These are phyloP conservation scores for Latrodectus hesperus DNA, from an alignment of 2,888 invertebrate genomes.

Conservation along the genomic window DNA sequence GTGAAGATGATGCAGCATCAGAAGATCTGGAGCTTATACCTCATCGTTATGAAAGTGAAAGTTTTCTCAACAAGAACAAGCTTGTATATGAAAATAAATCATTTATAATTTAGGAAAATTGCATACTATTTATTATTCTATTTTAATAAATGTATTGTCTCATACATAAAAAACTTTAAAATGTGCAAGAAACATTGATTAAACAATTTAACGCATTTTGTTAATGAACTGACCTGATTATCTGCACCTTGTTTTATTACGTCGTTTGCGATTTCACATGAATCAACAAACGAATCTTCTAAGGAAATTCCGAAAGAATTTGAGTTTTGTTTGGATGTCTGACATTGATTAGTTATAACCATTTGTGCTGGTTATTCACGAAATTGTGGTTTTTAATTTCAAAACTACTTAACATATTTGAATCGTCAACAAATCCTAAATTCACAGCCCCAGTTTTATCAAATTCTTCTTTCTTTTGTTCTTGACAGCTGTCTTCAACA, in stretches of 20 bases:
- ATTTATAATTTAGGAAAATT: too few relatives aligned
- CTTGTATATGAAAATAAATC: slow-evolving; percentile 68
- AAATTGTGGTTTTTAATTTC: not conserved
- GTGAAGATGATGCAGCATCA: slow-evolving; percentile 70
- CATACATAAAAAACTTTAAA: not conserved
- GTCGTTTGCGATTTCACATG: slow-evolving; percentile 52
- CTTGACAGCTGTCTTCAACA: slow-evolving; percentile 18
- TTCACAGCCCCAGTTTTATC: slow-evolving; percentile 39
- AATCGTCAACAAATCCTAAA: slow-evolving; percentile 54
- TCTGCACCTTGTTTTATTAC: slow-evolving; percentile 4
- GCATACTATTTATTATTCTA: not conserved
- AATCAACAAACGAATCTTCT: slow-evolving; percentile 19
- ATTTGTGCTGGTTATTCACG: not conserved
- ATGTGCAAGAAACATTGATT: not conserved
- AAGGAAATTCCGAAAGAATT: not conserved
- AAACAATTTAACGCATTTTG: not conserved
- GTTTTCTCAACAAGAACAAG: slow-evolving; percentile 53
- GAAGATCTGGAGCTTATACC: slow-evolving; percentile 71
- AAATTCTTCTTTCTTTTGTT: not conserved
- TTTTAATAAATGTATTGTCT: not conserved
- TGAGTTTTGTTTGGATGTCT: not conserved
- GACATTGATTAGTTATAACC: not conserved
- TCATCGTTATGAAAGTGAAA: slow-evolving; percentile 70
- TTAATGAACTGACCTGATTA: slow-evolving; percentile 26
- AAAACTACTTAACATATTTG: not conserved